Evolutionary conservation across 2,888 invertebrate species (phyloP).

Genomic region (Brachypalpus laphriformis): DNA sequence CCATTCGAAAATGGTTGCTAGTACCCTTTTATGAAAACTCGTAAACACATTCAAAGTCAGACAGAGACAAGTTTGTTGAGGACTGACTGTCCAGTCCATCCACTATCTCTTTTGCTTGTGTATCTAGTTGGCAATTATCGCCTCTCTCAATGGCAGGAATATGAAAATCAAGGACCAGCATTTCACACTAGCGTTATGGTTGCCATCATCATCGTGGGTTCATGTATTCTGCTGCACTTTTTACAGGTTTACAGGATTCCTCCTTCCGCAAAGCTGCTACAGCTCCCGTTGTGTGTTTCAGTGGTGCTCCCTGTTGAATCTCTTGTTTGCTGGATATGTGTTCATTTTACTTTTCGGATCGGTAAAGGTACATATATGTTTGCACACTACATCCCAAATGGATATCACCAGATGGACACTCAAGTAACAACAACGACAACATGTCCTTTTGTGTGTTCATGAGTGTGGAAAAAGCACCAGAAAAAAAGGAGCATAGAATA

Average conservation of each 20-base stretch:
- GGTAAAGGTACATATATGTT: conserved; percentile 23
- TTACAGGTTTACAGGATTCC: not conserved
- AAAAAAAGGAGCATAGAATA: not conserved
- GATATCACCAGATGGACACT: conserved; percentile 38
- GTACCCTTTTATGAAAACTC: not conserved
- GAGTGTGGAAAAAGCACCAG: conserved; percentile 1
- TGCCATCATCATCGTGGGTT: not conserved
- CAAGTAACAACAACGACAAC: conserved; percentile 5
- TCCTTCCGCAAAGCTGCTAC: not conserved
- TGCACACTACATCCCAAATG: conserved; percentile 19
- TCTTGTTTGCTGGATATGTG: not conserved
- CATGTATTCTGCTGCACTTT: not conserved
- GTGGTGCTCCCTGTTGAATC: not conserved
- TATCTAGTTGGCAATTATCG: not conserved
- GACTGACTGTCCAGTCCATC: not conserved
- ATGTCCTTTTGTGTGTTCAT: conserved; percentile 1
- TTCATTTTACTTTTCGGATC: conserved; percentile 6
- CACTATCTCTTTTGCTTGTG: not conserved
- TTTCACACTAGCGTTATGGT: not conserved
- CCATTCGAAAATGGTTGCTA: not conserved
- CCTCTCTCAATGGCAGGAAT: conserved; percentile 5
- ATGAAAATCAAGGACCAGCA: conserved; percentile 15
- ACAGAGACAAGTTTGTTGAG: not conserved
- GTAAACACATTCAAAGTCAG: not conserved
- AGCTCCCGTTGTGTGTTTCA: not conserved